A percentile compares a stretch with the other conserved stretches of the same genome.
phyloP scores from a whole-genome alignment of 2,113 vertebrate genomes.

The Nestor notabilis region DNA sequence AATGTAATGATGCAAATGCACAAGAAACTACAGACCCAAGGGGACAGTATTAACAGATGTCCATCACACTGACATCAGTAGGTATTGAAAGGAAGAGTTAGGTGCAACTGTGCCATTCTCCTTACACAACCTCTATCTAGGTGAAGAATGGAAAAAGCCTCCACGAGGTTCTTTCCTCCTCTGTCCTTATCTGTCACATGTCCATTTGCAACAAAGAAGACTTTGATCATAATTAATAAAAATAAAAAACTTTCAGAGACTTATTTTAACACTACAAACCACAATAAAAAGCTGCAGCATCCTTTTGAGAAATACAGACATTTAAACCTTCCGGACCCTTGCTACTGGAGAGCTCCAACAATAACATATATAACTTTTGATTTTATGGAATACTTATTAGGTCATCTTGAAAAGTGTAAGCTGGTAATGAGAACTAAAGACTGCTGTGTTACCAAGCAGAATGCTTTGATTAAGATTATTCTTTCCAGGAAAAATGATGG shows the following conservation, averaged over 20 bases:
- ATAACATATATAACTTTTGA: background rate
- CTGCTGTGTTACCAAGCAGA: background rate
- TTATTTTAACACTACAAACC: background rate
- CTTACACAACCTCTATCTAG: background rate
- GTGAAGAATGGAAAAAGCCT: background rate
- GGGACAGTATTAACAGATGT: fast-evolving
- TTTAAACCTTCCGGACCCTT: background rate
- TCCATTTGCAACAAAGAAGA: background rate
- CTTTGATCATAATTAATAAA: background rate
- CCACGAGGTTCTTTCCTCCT: background rate
- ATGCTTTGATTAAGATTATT: slow-evolving; percentile 6
- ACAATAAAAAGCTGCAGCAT: background rate
- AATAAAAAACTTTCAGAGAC: background rate
- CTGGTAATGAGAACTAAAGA: slow-evolving; percentile 9
- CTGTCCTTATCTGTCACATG: background rate
- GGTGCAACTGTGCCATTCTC: background rate
- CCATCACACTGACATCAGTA: background rate
- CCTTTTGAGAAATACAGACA: background rate
- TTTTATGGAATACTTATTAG: background rate
- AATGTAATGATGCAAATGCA: background rate
- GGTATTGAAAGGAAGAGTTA: background rate
- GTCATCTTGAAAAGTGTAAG: background rate
- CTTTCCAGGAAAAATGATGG: background rate
- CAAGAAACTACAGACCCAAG: background rate
- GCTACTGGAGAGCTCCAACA: background rate